Evolutionary conservation across 2,113 vertebrate species (phyloP), one percentile per base, ranked within the genome.

Genomic region (Pontoporia blainvillei): DNA sequence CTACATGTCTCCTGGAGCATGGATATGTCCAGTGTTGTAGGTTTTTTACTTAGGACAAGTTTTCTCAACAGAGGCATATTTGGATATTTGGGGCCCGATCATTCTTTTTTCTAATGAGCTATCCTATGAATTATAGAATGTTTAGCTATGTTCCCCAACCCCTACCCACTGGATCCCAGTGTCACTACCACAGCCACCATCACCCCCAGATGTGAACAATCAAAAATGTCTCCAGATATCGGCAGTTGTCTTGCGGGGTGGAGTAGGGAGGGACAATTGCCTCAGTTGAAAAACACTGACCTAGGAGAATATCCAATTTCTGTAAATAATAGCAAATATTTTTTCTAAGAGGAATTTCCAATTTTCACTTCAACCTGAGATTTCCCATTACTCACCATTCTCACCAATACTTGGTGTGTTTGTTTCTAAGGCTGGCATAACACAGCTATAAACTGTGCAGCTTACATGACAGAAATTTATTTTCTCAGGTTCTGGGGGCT

Each of bases 251-350:
- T 36, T 7, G 17, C 21, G 3, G 21, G 15, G 49, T 52, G 49
- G 11, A 67, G 6, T 11, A 11, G 7, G 10, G 31, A 39, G 8
- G 3, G 10, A 20, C 46, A 39, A 3, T 3, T 9, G 39, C 0
- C 49, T 1, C 0, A 36, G 20, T 12, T 85, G 20, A 78, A 36
- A 84, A 66, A 83, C 23, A 73, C 5, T 44, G 49, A 78, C 8
- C 29, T 66, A 79, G n/a, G 25, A 86, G 1, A 36, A 52, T 46
- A 36, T 44, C 17, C 8, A 2, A 15, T 6, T 41, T 64, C 39
- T 73, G 21, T 67, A 91, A 84, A 84, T 36, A 90, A 59, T 52
- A 36, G 21, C 13, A 39, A 71, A 36, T 1, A 39, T 10, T 52
- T 85, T 94, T 83, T 62, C 36, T 82, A 64, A 83, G 11, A 1